These are phyloP conservation scores for Acholoe squamosa DNA, from an alignment of 2,888 invertebrate species.

Conservation along the genomic window DNA sequence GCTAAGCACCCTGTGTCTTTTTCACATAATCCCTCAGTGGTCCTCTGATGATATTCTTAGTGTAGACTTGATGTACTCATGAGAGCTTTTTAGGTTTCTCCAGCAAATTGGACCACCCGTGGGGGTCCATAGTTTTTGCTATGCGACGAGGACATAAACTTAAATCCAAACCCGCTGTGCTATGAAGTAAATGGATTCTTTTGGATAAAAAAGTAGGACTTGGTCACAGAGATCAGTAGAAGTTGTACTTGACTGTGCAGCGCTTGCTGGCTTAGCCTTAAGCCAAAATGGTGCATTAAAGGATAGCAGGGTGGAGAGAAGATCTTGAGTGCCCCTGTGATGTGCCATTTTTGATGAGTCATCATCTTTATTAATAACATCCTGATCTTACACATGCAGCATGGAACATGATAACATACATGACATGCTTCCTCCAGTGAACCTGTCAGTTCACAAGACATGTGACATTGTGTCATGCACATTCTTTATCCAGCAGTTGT, in stretches of 20 bases:
- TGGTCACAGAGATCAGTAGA: not conserved
- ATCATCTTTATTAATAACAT: not conserved
- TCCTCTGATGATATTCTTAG: not conserved
- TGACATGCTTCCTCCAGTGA: not conserved
- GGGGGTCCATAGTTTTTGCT: not conserved
- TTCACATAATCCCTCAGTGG: slow-evolving; percentile 1
- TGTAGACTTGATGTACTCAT: not conserved
- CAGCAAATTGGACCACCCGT: not conserved
- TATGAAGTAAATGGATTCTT: slow-evolving; percentile 11
- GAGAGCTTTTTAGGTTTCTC: not conserved
- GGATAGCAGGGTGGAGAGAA: not conserved
- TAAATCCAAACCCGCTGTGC: not conserved
- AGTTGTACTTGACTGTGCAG: not conserved
- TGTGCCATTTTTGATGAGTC: slow-evolving; percentile 26
- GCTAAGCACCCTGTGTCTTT: not conserved
- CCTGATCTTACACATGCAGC: not conserved
- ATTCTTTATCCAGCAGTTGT: no score
- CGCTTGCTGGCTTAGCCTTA: not conserved
- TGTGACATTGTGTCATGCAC: no score
- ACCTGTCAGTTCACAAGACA: no score
- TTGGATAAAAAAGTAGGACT: not conserved
- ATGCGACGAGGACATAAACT: not conserved
- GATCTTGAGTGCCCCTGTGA: not conserved
- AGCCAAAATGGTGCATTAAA: not conserved
- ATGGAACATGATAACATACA: not conserved